These are phyloP conservation scores for Drosophila murphyi DNA, from an alignment of 1,140 invertebrate species.

Conservation along the genomic window DNA sequence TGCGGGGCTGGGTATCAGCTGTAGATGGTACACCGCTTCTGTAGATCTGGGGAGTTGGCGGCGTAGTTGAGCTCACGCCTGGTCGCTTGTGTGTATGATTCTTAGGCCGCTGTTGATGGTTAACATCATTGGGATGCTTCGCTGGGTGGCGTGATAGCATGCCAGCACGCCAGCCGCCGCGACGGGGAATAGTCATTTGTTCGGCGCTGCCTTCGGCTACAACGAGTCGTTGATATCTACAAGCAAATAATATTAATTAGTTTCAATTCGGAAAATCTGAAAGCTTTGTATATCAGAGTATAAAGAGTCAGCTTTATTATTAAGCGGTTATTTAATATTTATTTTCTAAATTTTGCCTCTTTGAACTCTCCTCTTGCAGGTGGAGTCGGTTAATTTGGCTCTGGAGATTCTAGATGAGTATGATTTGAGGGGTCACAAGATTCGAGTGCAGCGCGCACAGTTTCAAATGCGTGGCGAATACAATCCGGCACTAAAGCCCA, in stretches of 20 bases:
- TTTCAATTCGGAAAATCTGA: no score
- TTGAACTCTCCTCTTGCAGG: conserved; percentile 85
- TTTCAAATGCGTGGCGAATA: conserved; percentile 98
- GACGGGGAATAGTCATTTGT: conserved; percentile 69
- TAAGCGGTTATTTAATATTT: not conserved
- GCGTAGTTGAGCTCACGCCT: conserved; percentile 27
- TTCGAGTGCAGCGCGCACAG: conserved; percentile 95
- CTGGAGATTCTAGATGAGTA: conserved; percentile 96
- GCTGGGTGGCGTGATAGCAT: conserved; percentile 26
- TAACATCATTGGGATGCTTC: conserved; percentile 68
- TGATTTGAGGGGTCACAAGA: conserved; percentile 90
- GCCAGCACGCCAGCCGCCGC: conserved; percentile 27
- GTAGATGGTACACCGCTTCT: conserved; percentile 56
- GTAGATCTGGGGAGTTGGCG: not conserved
- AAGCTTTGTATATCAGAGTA: no score
- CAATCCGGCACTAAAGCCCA: conserved; percentile 97
- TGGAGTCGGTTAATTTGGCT: conserved; percentile 97
- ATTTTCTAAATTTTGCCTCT: not conserved
- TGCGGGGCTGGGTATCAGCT: not conserved
- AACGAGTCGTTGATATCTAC: conserved; percentile 71
- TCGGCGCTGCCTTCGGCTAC: conserved; percentile 76
- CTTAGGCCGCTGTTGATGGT: conserved; percentile 31
- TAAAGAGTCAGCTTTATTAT: no score
- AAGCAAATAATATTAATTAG: not conserved
- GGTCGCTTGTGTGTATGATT: conserved; percentile 39